Evolutionary conservation across 2,888 invertebrate genomes (phyloP).

Genomic region (Caenorhabditis panamensis): DNA sequence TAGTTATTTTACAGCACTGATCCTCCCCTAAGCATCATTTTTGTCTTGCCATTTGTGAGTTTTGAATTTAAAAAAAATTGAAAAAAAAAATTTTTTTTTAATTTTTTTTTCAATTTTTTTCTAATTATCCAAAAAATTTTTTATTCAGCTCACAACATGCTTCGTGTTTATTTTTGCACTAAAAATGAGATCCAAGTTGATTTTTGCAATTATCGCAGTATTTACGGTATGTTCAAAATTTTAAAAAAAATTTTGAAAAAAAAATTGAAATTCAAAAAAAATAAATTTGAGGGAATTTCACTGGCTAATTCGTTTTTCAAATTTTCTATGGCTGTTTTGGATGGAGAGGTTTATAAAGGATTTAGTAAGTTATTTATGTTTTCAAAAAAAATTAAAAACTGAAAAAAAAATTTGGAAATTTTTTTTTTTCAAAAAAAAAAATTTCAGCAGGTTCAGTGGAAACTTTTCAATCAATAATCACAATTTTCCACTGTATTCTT

Average conservation of each 20-base stretch:
- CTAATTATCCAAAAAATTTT: no score
- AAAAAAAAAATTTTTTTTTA: no score
- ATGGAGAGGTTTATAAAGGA: no score
- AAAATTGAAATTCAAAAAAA: no score
- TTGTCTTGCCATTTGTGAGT: conserved; percentile 26
- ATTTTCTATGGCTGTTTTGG: no score
- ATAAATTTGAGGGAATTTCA: no score
- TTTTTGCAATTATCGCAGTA: conserved; percentile 26
- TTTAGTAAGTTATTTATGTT: no score
- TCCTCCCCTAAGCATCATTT: conserved; percentile 22
- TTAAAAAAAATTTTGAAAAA: no score
- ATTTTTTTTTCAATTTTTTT: no score
- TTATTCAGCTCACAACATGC: conserved; percentile 16
- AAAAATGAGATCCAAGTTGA: conserved; percentile 34
- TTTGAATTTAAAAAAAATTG: not conserved
- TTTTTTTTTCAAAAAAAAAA: no score
- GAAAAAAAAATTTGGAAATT: no score
- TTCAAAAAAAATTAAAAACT: not conserved
- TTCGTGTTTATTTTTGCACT: conserved; percentile 27
- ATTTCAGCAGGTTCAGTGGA: conserved; percentile 24
- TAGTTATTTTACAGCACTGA: conserved; percentile 13
- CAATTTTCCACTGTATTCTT: conserved; percentile 29
- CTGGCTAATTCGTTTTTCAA: no score
- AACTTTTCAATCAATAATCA: conserved; percentile 32
- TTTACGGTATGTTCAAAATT: conserved; percentile 24